phyloP scores from a whole-genome alignment of 2,113 vertebrate genomes.

The Chlorodrepanis virens region DNA sequence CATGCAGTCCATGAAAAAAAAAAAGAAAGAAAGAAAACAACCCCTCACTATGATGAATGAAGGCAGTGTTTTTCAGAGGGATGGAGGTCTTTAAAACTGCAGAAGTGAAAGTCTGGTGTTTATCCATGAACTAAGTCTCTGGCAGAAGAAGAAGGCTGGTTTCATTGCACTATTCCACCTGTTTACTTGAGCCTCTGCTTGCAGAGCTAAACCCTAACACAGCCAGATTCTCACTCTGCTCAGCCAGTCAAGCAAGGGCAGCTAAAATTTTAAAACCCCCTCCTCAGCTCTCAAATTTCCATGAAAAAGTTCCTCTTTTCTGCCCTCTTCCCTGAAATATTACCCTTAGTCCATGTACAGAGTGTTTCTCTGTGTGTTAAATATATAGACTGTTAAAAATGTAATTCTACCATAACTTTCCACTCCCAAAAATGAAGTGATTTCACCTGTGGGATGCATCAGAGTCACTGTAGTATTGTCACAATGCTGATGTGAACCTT shows the following conservation, averaged over 20 bases:
- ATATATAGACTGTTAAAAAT: not conserved
- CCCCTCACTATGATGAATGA: not conserved
- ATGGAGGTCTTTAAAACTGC: slow-evolving; percentile 27
- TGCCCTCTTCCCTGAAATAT: not conserved
- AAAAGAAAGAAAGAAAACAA: not conserved
- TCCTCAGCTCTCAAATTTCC: not conserved
- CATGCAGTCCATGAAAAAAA: not conserved
- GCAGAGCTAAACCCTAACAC: not conserved
- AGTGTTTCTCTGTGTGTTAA: not conserved
- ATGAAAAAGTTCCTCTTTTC: not conserved
- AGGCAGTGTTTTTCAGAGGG: not conserved
- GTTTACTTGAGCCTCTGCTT: slow-evolving; percentile 51
- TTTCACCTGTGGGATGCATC: not conserved
- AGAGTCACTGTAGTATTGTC: not conserved
- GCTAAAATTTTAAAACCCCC: slow-evolving; percentile 5
- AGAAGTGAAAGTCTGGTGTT: slow-evolving; percentile 45
- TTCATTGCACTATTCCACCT: slow-evolving; percentile 50
- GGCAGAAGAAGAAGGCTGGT: slow-evolving; percentile 35
- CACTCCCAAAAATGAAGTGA: not conserved
- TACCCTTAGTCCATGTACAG: not conserved
- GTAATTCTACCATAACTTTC: not conserved
- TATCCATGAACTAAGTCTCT: slow-evolving; percentile 25
- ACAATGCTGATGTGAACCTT: not conserved
- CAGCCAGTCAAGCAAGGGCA: not conserved
- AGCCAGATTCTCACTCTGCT: slow-evolving; percentile 12